phyloP scores from a whole-genome alignment of 2,888 invertebrate species.

The Muscina levida region DNA sequence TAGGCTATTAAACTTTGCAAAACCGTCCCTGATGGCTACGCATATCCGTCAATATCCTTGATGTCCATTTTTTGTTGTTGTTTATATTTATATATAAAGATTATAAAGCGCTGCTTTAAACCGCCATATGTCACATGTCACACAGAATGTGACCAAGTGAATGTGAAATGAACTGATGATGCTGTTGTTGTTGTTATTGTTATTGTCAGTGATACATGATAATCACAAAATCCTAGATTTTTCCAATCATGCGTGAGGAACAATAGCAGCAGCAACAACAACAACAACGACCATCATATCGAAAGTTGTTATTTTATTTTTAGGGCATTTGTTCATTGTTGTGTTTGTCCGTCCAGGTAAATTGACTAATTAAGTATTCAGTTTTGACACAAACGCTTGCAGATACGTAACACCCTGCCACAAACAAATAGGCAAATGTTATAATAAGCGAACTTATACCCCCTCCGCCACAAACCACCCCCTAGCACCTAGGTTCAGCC shows the following conservation, averaged over 20 bases:
- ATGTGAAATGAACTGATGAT: slow-evolving; percentile 11
- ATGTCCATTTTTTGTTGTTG: too few relatives aligned
- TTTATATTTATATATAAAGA: too few relatives aligned
- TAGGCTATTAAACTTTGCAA: too few relatives aligned
- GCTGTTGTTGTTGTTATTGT: slow-evolving; percentile 10
- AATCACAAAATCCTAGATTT: slow-evolving; percentile 39
- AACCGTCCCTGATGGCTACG: too few relatives aligned
- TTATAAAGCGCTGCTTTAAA: slow-evolving; percentile 8
- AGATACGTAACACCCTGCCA: neutral
- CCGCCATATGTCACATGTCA: slow-evolving; percentile 48
- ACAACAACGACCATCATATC: slow-evolving; percentile 4
- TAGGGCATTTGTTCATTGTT: neutral
- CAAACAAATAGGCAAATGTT: too few relatives aligned
- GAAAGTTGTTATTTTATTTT: slow-evolving; percentile 25
- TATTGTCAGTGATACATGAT: slow-evolving; percentile 32
- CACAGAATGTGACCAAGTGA: slow-evolving; percentile 24
- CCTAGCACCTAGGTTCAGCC: neutral
- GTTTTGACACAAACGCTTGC: slow-evolving; percentile 45
- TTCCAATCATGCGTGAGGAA: slow-evolving; percentile 46
- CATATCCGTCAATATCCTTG: too few relatives aligned
- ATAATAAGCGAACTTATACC: neutral
- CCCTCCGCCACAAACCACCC: neutral
- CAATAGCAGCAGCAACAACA: slow-evolving; percentile 13
- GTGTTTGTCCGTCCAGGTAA: slow-evolving; percentile 22
- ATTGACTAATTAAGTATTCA: slow-evolving; percentile 61